Conservation (phyloP, 2,113 vertebrate genomes). For the Elgaria multicarinata region DNA sequence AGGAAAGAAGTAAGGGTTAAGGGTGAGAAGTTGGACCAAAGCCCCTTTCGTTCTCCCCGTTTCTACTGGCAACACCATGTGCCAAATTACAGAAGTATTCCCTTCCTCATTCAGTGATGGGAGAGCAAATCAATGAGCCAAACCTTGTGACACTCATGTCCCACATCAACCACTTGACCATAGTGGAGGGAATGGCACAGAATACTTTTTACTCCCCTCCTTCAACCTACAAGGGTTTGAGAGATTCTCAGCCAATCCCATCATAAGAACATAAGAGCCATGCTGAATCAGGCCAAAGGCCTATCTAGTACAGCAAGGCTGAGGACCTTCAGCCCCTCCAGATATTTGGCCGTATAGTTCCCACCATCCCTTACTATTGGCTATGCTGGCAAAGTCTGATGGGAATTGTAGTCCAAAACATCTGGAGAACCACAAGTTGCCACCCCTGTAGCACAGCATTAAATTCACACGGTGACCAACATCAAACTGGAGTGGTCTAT, state of each 20-base stretch:
- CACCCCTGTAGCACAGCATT: too few species aligned
- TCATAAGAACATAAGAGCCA: not conserved
- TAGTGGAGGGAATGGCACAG: not conserved
- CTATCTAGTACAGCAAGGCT: too few species aligned
- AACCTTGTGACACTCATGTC: not conserved
- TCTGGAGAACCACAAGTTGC: too few species aligned
- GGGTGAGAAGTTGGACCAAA: not conserved
- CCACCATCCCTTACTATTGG: too few species aligned
- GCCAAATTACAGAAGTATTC: not conserved
- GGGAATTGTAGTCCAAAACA: too few species aligned
- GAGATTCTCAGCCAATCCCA: not conserved
- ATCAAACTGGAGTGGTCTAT: not conserved
- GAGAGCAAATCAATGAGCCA: not conserved
- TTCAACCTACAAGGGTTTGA: not conserved
- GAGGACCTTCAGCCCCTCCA: too few species aligned
- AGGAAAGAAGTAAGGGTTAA: constrained; percentile 57
- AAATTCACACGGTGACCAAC: not conserved
- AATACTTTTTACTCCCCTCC: not conserved
- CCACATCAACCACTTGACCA: too few species aligned
- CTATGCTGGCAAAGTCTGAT: too few species aligned
- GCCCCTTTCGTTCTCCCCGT: fast-evolving
- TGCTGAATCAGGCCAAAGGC: not conserved
- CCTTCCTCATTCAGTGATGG: not conserved
- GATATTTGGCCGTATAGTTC: too few species aligned
- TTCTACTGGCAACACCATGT: not conserved